These are phyloP conservation scores for Meloidogyne hapla DNA, from an alignment of 1,140 invertebrate genomes.

Conservation along the genomic window DNA sequence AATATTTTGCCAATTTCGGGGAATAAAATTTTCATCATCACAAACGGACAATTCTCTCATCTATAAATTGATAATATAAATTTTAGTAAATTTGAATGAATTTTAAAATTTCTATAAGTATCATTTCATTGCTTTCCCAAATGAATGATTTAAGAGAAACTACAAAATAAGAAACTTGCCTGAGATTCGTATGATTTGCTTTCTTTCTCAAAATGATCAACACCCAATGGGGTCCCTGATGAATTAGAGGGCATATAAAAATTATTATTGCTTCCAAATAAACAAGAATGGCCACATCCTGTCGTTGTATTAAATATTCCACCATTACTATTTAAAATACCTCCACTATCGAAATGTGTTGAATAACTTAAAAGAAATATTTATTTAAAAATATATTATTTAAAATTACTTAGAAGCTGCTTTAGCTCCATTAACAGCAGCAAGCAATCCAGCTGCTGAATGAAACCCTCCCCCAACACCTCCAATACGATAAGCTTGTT, in stretches of 20 bases:
- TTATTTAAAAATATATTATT: too few relatives aligned
- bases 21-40: conserved; percentile 56
- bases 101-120: too few relatives aligned
- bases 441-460: conserved; percentile 1
- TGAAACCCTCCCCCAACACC: not conserved
- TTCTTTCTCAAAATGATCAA: conserved; percentile 30
- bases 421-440: not conserved
- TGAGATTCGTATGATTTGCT: conserved; percentile 57
- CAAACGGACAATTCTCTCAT: conserved; percentile 61
- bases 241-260: conserved; percentile 24
- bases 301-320: conserved; percentile 38
- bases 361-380: not conserved
- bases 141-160: too few relatives aligned
- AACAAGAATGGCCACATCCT: conserved; percentile 20
- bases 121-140: too few relatives aligned
- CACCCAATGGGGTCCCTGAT: not conserved
- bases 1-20: not conserved
- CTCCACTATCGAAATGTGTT: conserved; percentile 24
- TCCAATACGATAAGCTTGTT: not conserved
- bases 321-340: conserved; percentile 18
- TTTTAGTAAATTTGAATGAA: too few relatives aligned
- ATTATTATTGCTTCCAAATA: conserved; percentile 4
- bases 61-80: conserved; percentile 36
- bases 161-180: conserved; percentile 26
- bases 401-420: not conserved